Percentiles rank a stretch among this genome's conserved stretches.
phyloP scores from a whole-genome alignment of 2,888 invertebrate genomes.

The Synergus itoensis region DNA sequence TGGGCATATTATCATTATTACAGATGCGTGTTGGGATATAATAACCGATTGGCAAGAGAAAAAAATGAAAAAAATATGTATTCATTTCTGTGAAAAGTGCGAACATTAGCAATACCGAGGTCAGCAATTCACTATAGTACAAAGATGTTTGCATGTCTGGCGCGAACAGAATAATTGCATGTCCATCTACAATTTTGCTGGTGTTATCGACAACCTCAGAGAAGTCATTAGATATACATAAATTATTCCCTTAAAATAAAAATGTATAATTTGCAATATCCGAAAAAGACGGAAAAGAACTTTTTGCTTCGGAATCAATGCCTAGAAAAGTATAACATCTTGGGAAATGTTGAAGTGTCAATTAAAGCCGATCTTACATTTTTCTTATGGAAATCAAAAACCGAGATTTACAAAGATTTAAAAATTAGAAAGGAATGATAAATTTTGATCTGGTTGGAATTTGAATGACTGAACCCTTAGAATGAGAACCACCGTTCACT shows the following conservation, averaged over 20 bases:
- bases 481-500: slow-evolving; percentile 75
- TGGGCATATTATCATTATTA: slow-evolving; percentile 20
- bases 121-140: slow-evolving; percentile 2
- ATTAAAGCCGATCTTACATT: too few relatives aligned
- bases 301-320: neutral
- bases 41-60: neutral
- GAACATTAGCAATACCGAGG: slow-evolving; percentile 11
- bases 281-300: neutral
- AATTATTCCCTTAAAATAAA: slow-evolving; percentile 18
- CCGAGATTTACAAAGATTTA: too few relatives aligned
- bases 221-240: slow-evolving; percentile 34
- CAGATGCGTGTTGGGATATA: slow-evolving; percentile 4
- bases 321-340: too few relatives aligned
- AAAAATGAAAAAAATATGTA: neutral
- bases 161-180: slow-evolving; percentile 66
- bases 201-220: slow-evolving; percentile 11
- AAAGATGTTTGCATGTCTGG: slow-evolving; percentile 44
- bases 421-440: neutral
- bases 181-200: slow-evolving; percentile 47
- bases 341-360: too few relatives aligned
- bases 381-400: too few relatives aligned
- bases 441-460: neutral
- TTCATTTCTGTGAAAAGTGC: slow-evolving; percentile 28
- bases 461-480: neutral
- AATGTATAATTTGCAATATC: neutral